Percentiles rank a stretch among this genome's conserved stretches.
phyloP scores from a whole-genome alignment of 2,797 vertebrate genomes.

The Coracias cyanogaster region DNA sequence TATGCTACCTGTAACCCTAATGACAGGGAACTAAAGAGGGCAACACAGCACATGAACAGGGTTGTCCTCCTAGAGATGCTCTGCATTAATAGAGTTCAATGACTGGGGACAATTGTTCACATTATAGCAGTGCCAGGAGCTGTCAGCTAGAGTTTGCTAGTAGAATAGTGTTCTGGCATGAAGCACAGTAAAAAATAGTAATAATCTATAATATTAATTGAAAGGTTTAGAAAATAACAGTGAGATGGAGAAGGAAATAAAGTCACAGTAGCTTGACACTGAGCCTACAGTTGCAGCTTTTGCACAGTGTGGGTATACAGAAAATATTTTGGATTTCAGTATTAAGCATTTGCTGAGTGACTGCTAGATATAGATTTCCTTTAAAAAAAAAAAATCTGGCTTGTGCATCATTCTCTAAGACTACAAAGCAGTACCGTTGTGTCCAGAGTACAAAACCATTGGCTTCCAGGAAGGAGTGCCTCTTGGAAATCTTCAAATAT shows the following conservation, averaged over 20 bases:
- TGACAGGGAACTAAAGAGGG: not conserved
- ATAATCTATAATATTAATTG: not conserved
- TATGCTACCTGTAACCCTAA: not conserved
- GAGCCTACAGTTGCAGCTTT: not conserved
- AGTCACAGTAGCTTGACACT: not conserved
- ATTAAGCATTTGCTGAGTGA: not conserved
- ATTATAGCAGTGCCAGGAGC: not conserved
- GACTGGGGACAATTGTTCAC: not conserved
- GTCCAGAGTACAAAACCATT: not conserved
- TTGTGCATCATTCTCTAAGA: not conserved
- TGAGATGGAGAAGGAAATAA: not conserved
- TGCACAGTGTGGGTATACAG: rapidly evolving
- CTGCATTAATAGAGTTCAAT: not conserved
- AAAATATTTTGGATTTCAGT: not conserved
- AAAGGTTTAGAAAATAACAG: not conserved
- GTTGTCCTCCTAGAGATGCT: not conserved
- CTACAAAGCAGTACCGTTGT: not conserved
- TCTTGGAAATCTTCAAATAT: not conserved
- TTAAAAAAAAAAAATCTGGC: not conserved
- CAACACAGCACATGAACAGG: not conserved
- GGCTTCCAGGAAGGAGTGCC: not conserved
- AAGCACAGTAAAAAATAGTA: not conserved
- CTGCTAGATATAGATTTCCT: not conserved
- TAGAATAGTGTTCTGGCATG: not conserved
- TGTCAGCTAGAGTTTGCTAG: not conserved